Conservation (phyloP, 1,140 invertebrate species). For the Leptinotarsa lineolata region DNA sequence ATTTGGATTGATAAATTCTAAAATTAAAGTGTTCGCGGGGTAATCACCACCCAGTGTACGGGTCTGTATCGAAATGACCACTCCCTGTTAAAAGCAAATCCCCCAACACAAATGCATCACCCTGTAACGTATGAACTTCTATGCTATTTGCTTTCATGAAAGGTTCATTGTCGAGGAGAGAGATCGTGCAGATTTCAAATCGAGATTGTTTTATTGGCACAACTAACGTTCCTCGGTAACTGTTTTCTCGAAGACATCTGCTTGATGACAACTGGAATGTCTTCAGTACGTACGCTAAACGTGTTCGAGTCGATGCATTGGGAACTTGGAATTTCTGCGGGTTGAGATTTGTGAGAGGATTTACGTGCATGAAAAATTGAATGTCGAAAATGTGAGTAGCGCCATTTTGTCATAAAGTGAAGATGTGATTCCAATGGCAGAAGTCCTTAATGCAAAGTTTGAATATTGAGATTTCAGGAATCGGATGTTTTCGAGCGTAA, state of each 20-base stretch:
- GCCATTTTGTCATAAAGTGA: too few relatives aligned
- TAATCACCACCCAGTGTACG: too few relatives aligned
- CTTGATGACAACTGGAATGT: slow-evolving; percentile 8
- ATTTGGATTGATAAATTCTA: too few relatives aligned
- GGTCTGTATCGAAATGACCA: too few relatives aligned
- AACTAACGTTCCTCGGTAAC: slow-evolving; percentile 25
- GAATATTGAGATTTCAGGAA: too few relatives aligned
- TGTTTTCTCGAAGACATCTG: slow-evolving; percentile 25
- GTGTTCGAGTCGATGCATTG: slow-evolving; percentile 9
- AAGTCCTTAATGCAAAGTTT: too few relatives aligned
- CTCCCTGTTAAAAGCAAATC: too few relatives aligned
- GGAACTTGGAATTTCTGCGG: not conserved
- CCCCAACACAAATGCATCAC: not conserved
- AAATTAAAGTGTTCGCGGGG: too few relatives aligned
- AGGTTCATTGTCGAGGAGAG: slow-evolving; percentile 2
- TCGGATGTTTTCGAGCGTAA: too few relatives aligned
- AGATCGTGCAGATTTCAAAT: slow-evolving; percentile 16
- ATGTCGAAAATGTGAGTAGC: slow-evolving; percentile 2
- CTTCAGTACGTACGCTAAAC: not conserved
- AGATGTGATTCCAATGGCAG: too few relatives aligned
- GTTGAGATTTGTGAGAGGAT: not conserved
- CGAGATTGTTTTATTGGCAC: slow-evolving; percentile 21
- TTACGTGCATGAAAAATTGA: not conserved
- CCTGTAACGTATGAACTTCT: not conserved
- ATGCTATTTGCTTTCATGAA: not conserved